Evolutionary conservation across 1,140 invertebrate genomes (phyloP).

Genomic region (Streblospio benedicti): DNA sequence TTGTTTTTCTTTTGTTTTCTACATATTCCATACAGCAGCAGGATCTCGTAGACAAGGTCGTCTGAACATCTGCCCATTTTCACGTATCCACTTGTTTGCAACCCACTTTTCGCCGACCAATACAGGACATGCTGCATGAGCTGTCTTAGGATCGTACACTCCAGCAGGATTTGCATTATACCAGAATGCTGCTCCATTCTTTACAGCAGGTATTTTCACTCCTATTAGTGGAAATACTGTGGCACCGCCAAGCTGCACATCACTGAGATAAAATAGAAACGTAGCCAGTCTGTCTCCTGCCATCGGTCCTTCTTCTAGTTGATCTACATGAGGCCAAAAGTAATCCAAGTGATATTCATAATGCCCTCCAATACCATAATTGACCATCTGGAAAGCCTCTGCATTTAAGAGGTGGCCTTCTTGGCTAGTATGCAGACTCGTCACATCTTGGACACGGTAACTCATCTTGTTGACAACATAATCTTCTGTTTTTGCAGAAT

Average conservation of each 20-base stretch:
- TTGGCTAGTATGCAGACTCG: not conserved
- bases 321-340: conserved; percentile 12
- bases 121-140: conserved; percentile 93
- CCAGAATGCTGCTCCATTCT: conserved; percentile 71
- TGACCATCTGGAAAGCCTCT: conserved; percentile 49
- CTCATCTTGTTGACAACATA: not conserved
- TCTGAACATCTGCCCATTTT: conserved; percentile 78
- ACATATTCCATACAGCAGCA: too few species aligned
- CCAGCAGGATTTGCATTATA: conserved; percentile 78
- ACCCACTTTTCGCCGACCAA: conserved; percentile 89
- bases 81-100: conserved; percentile 95
- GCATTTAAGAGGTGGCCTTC: not conserved
- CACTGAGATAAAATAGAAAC: conserved; percentile 41
- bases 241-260: conserved; percentile 83
- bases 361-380: conserved; percentile 93
- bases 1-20: too few species aligned
- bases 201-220: conserved; percentile 37
- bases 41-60: conserved; percentile 65
- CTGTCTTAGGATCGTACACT: conserved; percentile 74
- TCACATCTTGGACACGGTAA: not conserved
- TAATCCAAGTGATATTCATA: conserved; percentile 96
- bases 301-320: too few species aligned
- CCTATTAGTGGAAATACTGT: conserved; percentile 80
- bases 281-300: conserved; percentile 1
- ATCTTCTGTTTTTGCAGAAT: not conserved